Evolutionary conservation across 2,888 invertebrate species (phyloP), one percentile per base, ranked within the genome.

Genomic region (Chironomus riparius): DNA sequence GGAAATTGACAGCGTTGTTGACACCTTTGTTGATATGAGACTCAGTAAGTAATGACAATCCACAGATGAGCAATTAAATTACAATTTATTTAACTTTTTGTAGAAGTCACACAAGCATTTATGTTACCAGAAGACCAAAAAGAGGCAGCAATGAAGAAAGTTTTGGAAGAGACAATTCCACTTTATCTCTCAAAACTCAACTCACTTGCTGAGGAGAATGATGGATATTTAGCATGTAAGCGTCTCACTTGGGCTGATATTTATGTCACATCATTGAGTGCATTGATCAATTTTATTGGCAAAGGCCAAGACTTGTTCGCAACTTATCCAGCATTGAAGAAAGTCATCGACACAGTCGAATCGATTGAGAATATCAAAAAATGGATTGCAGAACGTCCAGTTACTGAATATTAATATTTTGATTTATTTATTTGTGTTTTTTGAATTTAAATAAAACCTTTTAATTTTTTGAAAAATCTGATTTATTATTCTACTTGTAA

Each of bases 211-310:
- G 86, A 88, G 80, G 85, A 87, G 77, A 89, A 88, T 79, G 85
- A 85, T 68, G 89, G 88, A 22, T 86, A 87, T 79, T 84, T 90
- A 77, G 88, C 86, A 78, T 82, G 85, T 79, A 84, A 84, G 79
- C 85, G 84, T 82, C 82, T 90, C 21, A 87, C 89, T 38, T 90
- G 89, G 89, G 90, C 89, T 70, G 90, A 90, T 81, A 79, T 90
- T 13, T 85, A 85, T 77, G 87, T 90, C 78, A 87, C 87, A 72
- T 83, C 85, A 12, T 85, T 85, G 77, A 82, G 83, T 65, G 86
- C 88, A 78, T 81, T 89, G 47, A 81, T 87, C 77, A 84, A 84
- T 77, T 81, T 78, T 77, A 85, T 86, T 83, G 79, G 82, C 5
- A 76, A 77, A 47, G 81, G 80, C 4, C 79, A 80, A 4, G 83